Percentiles rank a stretch among this genome's conserved stretches.
These are phyloP conservation scores for Phortica variegata DNA, from an alignment of 1,140 invertebrate species.

Conservation along the genomic window DNA sequence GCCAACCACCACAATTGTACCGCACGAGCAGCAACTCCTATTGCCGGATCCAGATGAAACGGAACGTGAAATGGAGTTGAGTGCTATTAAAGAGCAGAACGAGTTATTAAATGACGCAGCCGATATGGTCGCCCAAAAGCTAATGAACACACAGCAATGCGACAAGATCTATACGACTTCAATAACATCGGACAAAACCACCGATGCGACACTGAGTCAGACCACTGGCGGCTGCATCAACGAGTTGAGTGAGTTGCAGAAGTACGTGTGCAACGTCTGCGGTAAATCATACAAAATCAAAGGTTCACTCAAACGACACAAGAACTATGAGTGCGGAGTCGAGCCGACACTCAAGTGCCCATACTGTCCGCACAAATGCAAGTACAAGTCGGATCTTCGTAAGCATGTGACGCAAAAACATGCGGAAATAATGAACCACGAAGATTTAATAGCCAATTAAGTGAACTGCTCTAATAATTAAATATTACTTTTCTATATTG, in stretches of 20 bases:
- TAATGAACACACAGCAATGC: slow-evolving; percentile 8
- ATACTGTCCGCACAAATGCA: slow-evolving; percentile 55
- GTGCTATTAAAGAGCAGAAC: slow-evolving; percentile 32
- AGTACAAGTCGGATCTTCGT: slow-evolving; percentile 52
- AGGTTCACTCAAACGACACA: slow-evolving; percentile 61
- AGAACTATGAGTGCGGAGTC: slow-evolving; percentile 67
- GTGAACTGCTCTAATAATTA: too few species aligned
- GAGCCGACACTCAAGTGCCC: slow-evolving; percentile 52
- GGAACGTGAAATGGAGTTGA: slow-evolving; percentile 36
- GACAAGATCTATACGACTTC: slow-evolving; percentile 34
- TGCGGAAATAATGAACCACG: slow-evolving; percentile 12
- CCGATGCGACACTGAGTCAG: slow-evolving; percentile 26
- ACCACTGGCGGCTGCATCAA: slow-evolving; percentile 23
- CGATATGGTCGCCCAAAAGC: slow-evolving; percentile 22
- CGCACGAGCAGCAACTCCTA: slow-evolving; percentile 35
- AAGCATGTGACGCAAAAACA: slow-evolving; percentile 55
- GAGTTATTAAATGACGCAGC: slow-evolving; percentile 16
- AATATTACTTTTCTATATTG: not conserved
- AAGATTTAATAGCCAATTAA: not conserved
- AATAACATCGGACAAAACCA: slow-evolving; percentile 26
- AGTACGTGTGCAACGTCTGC: slow-evolving; percentile 61
- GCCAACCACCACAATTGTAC: slow-evolving; percentile 18
- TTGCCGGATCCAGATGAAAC: slow-evolving; percentile 37
- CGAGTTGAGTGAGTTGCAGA: slow-evolving; percentile 34
- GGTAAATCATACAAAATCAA: slow-evolving; percentile 62